Evolutionary conservation across 2,888 invertebrate species (phyloP).

Genomic region (Polyploca ridens): DNA sequence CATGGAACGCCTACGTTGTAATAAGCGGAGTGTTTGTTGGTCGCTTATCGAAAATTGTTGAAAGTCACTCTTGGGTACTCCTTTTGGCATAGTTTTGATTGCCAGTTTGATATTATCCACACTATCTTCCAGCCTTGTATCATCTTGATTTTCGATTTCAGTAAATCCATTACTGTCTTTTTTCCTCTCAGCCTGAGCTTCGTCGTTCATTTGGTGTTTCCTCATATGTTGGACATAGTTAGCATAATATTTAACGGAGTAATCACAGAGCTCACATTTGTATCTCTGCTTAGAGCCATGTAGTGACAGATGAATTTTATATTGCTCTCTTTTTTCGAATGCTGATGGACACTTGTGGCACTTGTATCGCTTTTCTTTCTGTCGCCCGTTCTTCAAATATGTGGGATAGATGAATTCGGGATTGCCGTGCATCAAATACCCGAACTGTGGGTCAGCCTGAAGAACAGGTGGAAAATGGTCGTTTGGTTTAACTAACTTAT

Average conservation of each 20-base stretch:
- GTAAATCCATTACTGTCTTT: slow-evolving; percentile 57
- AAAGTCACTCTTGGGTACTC: slow-evolving; percentile 72
- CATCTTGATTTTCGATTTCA: slow-evolving; percentile 54
- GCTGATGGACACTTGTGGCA: slow-evolving; percentile 95
- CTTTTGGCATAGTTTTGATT: slow-evolving; percentile 78
- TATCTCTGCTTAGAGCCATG: slow-evolving; percentile 94
- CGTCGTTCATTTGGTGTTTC: slow-evolving; percentile 90
- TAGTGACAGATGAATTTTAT: slow-evolving; percentile 91
- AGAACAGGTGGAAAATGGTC: slow-evolving; percentile 82
- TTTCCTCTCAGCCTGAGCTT: slow-evolving; percentile 85
- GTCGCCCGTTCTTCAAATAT: slow-evolving; percentile 88
- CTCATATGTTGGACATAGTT: slow-evolving; percentile 93
- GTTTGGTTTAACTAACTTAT: slow-evolving; percentile 79
- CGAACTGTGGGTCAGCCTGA: slow-evolving; percentile 87
- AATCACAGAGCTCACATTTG: slow-evolving; percentile 93
- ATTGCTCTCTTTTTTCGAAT: slow-evolving; percentile 93
- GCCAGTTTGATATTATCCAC: slow-evolving; percentile 72
- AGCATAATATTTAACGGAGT: slow-evolving; percentile 94
- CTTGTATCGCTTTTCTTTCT: slow-evolving; percentile 91
- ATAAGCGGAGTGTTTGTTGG: slow-evolving; percentile 85
- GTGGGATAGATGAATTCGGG: slow-evolving; percentile 91
- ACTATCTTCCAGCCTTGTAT: slow-evolving; percentile 54
- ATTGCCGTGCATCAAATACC: slow-evolving; percentile 88
- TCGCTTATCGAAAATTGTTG: slow-evolving; percentile 85
- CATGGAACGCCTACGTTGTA: slow-evolving; percentile 81